Conservation (phyloP, 2,888 invertebrate species). For the Gari tellinella region DNA sequence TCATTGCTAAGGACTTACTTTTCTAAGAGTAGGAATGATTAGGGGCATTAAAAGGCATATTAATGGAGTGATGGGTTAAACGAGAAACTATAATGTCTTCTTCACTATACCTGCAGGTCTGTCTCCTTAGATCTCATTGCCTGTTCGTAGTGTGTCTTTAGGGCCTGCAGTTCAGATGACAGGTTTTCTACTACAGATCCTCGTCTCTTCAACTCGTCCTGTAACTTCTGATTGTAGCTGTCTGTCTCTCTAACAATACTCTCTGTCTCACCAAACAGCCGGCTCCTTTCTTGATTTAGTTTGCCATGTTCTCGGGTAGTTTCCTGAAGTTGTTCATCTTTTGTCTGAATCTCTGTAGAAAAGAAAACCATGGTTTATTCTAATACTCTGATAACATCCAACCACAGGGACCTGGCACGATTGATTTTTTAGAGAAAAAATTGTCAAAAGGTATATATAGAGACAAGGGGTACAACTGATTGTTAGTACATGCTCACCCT, state of each 20-base stretch:
- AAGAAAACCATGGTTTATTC: too few relatives aligned
- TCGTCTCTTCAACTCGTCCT: slow-evolving; percentile 61
- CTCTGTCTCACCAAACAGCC: slow-evolving; percentile 68
- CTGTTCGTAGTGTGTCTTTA: slow-evolving; percentile 53
- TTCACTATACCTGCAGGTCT: slow-evolving; percentile 44
- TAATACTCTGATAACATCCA: too few relatives aligned
- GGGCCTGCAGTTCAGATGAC: slow-evolving; percentile 62
- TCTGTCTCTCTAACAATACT: slow-evolving; percentile 66
- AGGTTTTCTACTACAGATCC: slow-evolving; percentile 59
- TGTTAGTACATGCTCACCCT: too few relatives aligned
- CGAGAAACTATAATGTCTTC: too few relatives aligned
- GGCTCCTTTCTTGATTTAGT: slow-evolving; percentile 62
- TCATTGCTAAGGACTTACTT: not conserved
- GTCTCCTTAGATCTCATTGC: slow-evolving; percentile 59
- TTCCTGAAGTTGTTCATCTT: slow-evolving; percentile 48
- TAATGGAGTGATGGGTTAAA: too few relatives aligned
- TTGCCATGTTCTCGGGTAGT: slow-evolving; percentile 60
- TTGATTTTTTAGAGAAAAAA: too few relatives aligned
- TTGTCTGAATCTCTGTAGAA: too few relatives aligned
- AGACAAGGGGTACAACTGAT: too few relatives aligned
- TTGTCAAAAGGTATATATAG: too few relatives aligned
- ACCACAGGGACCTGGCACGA: too few relatives aligned
- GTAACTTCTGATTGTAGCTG: slow-evolving; percentile 63
- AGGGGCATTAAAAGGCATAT: too few relatives aligned
- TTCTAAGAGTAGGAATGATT: too few relatives aligned